Evolutionary conservation across 2,113 vertebrate genomes (phyloP).

Genomic region (Nothoprocta pentlandii): DNA sequence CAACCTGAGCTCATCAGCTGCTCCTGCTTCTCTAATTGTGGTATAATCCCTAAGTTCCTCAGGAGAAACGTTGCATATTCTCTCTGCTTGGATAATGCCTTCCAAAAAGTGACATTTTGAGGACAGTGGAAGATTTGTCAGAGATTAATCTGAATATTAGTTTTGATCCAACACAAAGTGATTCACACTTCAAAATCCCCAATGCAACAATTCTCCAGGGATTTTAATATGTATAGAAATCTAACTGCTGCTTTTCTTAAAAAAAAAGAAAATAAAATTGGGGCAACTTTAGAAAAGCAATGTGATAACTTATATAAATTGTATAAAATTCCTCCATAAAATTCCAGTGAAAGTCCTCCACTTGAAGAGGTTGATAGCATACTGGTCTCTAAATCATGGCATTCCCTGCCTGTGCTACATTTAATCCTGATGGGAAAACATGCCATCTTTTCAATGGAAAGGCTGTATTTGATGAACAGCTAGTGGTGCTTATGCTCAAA

Average conservation of each 20-base stretch:
- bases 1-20: background rate
- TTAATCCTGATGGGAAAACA: slow-evolving; percentile 10
- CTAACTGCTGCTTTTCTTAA: background rate
- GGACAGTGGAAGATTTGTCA: background rate
- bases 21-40: background rate
- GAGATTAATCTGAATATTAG: background rate
- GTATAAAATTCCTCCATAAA: too few species aligned
- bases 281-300: background rate
- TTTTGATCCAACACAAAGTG: background rate
- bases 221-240: background rate
- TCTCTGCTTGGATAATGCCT: background rate
- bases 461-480: background rate
- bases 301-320: background rate
- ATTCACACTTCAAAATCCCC: background rate
- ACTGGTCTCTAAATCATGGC: background rate
- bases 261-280: background rate
- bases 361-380: background rate
- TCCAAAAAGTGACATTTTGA: background rate
- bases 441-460: background rate
- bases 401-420: background rate
- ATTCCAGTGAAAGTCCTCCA: too few species aligned
- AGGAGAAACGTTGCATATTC: background rate
- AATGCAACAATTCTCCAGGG: background rate
- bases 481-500: background rate
- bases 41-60: background rate